Evolutionary conservation across 53 echinoderm and acorn worm species (phyloP).

Genomic region (Antedon mediterranea): DNA sequence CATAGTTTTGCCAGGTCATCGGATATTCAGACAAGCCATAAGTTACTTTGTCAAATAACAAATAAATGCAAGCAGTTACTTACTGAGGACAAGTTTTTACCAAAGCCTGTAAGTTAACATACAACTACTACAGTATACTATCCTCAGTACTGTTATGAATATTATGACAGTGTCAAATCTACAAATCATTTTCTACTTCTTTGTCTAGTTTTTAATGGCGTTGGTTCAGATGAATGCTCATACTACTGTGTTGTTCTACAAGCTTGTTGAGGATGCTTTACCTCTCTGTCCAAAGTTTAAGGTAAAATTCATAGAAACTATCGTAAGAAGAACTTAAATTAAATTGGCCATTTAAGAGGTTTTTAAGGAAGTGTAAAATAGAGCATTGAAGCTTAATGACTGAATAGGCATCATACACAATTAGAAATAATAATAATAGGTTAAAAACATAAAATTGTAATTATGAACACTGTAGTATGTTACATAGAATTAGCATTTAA

Average conservation of each 20-base stretch:
- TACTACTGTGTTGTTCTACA: slow-evolving; percentile 36
- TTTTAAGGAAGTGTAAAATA: too few species aligned
- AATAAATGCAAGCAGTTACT: neutral
- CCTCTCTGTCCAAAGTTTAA: slow-evolving; percentile 6
- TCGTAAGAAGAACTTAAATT: too few species aligned
- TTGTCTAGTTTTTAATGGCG: slow-evolving; percentile 29
- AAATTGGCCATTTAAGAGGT: too few species aligned
- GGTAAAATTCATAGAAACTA: neutral
- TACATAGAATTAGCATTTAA: too few species aligned
- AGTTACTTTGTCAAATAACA: neutral
- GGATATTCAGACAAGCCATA: neutral
- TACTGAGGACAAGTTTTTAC: neutral
- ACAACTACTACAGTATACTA: too few species aligned
- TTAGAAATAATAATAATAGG: too few species aligned
- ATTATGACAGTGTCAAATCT: neutral
- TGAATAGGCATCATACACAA: too few species aligned
- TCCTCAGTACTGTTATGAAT: too few species aligned
- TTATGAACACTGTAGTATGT: too few species aligned
- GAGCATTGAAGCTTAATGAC: too few species aligned
- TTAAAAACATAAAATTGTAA: too few species aligned
- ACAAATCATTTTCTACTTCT: neutral
- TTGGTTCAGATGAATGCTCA: slow-evolving; percentile 36
- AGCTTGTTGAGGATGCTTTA: slow-evolving; percentile 64
- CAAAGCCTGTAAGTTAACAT: neutral
- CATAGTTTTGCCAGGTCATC: neutral